Evolutionary conservation across 2,797 vertebrate genomes (phyloP).

Genomic region (Philypnodon macrostomus): DNA sequence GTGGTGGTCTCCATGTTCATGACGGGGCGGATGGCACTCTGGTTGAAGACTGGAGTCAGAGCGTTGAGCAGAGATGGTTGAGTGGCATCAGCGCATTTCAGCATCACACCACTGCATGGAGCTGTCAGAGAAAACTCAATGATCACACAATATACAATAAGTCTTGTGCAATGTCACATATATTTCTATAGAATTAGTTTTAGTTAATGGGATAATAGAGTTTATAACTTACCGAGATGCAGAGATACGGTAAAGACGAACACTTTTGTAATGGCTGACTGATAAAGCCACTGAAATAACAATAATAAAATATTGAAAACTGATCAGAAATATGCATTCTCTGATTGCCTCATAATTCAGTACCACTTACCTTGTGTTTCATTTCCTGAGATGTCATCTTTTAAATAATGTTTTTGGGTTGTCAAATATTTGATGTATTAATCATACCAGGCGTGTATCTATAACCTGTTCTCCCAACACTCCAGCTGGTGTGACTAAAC

Average conservation of each 20-base stretch:
- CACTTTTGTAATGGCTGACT: neutral
- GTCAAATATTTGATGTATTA: neutral
- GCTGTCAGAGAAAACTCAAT: slow-evolving; percentile 23
- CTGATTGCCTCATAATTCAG: neutral
- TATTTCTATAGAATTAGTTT: too few species aligned
- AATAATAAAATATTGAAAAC: neutral
- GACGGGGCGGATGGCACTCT: slow-evolving; percentile 64
- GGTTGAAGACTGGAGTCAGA: slow-evolving; percentile 52
- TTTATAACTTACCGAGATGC: slow-evolving; percentile 52
- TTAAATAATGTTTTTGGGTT: too few species aligned
- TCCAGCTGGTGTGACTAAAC: slow-evolving; percentile 18
- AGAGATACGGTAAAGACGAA: slow-evolving; percentile 29
- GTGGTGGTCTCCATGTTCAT: slow-evolving; percentile 43
- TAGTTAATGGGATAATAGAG: too few species aligned
- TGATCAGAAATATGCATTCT: neutral
- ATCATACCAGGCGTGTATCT: slow-evolving; percentile 1
- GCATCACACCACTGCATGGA: neutral
- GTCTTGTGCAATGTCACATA: too few species aligned
- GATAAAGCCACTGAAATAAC: slow-evolving; percentile 26
- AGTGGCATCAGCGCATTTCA: slow-evolving; percentile 61
- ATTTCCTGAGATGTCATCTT: slow-evolving; percentile 29
- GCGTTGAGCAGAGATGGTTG: slow-evolving; percentile 52
- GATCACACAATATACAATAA: neutral
- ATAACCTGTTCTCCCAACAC: neutral
- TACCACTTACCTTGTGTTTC: slow-evolving; percentile 40